Conservation (phyloP, 1,140 invertebrate species). For the Heliconius nattereri region DNA sequence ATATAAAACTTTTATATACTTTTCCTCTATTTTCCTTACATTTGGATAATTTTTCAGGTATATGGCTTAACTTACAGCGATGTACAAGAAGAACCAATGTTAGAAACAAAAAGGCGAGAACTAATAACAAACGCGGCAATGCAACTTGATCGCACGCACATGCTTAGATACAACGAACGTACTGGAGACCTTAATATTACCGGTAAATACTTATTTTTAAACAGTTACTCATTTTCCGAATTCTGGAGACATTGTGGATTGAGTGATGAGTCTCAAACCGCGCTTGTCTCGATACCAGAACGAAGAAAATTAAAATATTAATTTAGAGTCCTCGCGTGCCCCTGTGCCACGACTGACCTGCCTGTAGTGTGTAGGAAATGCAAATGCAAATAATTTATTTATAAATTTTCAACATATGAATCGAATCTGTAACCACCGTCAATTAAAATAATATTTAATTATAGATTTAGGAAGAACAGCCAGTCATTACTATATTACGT, state of each 20-base stretch:
- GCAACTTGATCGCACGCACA: constrained; percentile 94
- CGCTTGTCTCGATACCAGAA: too few species aligned
- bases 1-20: too few species aligned
- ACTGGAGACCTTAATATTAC: constrained; percentile 92
- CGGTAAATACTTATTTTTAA: constrained; percentile 66
- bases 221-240: too few species aligned
- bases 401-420: neutral
- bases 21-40: neutral
- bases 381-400: too few species aligned
- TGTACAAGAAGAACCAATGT: constrained; percentile 88
- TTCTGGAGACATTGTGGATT: too few species aligned
- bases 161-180: constrained; percentile 94
- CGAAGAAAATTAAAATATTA: too few species aligned
- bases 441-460: neutral
- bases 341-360: too few species aligned
- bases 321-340: too few species aligned
- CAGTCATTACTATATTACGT: constrained; percentile 98
- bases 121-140: constrained; percentile 91
- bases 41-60: constrained; percentile 50
- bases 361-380: too few species aligned
- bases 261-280: too few species aligned
- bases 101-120: constrained; percentile 87
- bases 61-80: constrained; percentile 91
- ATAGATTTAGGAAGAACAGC: constrained; percentile 96
- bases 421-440: neutral